Evolutionary conservation across 2,888 invertebrate genomes (phyloP).

Genomic region (Lomographa bimaculata): DNA sequence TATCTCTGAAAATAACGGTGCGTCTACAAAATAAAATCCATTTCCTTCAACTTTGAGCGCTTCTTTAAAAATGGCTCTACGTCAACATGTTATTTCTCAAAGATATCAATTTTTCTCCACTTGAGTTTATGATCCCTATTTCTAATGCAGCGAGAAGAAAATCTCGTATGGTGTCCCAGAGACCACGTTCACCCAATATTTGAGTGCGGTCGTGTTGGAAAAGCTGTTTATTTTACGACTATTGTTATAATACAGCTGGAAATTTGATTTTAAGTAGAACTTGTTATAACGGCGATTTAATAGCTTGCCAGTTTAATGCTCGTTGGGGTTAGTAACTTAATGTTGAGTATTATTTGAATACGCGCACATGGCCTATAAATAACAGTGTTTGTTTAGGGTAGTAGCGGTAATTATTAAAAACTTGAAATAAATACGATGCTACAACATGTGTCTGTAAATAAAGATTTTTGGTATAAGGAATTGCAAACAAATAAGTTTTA

Average conservation of each 20-base stretch:
- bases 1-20: no score
- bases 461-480: no score
- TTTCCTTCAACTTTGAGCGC: no score
- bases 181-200: conserved; percentile 75
- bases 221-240: conserved; percentile 65
- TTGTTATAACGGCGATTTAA: conserved; percentile 38
- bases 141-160: conserved; percentile 53
- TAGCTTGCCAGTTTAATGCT: conserved; percentile 31
- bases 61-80: no score
- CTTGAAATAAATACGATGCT: no score
- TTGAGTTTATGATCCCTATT: conserved; percentile 43
- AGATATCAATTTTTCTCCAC: conserved; percentile 10
- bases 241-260: conserved; percentile 45
- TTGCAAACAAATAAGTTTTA: no score
- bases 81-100: conserved; percentile 5
- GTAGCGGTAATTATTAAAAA: no score
- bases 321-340: conserved; percentile 22
- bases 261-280: conserved; percentile 32
- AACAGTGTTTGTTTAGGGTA: not conserved
- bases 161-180: conserved; percentile 53
- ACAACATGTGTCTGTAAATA: no score
- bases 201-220: conserved; percentile 59
- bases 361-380: conserved; percentile 6
- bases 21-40: no score
- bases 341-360: conserved; percentile 12